phyloP scores from a whole-genome alignment of 1,140 invertebrate genomes.

The Zeugodacus cucurbitae region DNA sequence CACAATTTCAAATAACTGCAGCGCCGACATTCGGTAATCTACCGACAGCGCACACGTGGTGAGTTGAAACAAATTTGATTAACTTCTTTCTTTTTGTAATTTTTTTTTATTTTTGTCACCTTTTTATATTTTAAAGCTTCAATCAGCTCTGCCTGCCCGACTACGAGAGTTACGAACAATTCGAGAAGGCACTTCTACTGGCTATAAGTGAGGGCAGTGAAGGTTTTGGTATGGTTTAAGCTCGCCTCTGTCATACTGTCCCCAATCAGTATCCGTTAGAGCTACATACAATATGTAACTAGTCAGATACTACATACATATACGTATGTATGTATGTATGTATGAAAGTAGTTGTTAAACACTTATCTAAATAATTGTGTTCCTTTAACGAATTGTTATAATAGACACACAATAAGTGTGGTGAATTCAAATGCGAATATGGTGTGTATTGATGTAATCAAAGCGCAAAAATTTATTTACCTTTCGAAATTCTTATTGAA shows the following conservation, averaged over 20 bases:
- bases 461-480: neutral
- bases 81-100: neutral
- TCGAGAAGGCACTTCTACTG: conserved; percentile 88
- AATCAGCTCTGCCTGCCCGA: conserved; percentile 96
- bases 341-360: neutral
- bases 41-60: conserved; percentile 94
- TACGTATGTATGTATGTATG: too few species aligned
- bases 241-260: neutral
- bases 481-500: neutral
- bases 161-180: conserved; percentile 93
- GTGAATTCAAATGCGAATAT: neutral
- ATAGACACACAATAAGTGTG: neutral
- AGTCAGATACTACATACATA: neutral
- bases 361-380: conserved; percentile 8
- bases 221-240: conserved; percentile 91
- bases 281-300: neutral
- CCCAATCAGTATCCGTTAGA: neutral
- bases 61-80: conserved; percentile 49
- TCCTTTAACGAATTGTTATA: conserved; percentile 24
- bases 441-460: neutral
- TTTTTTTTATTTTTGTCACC: neutral
- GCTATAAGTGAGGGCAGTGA: conserved; percentile 96
- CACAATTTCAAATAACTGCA: conserved; percentile 90
- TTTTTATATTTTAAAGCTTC: conserved; percentile 74
- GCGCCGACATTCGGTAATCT: conserved; percentile 89